phyloP scores from a whole-genome alignment of 2,113 vertebrate species.

The Mixornis gularis region DNA sequence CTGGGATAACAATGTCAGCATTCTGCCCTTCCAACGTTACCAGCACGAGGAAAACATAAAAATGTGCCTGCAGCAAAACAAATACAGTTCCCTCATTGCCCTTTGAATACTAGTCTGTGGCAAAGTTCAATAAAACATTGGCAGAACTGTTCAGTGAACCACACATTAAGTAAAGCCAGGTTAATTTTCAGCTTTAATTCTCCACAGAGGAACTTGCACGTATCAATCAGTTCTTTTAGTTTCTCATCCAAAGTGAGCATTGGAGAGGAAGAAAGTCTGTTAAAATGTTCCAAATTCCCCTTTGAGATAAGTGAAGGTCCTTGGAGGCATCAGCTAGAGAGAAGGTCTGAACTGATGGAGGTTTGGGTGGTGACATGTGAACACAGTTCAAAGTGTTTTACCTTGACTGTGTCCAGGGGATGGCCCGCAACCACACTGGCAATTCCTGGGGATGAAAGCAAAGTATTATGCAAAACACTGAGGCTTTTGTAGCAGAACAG shows the following conservation, averaged over 20 bases:
- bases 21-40: not conserved
- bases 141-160: not conserved
- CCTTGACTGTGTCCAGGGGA: constrained; percentile 81
- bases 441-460: constrained; percentile 64
- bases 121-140: not conserved
- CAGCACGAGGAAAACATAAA: not conserved
- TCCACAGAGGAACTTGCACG: fast-evolving
- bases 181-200: not conserved
- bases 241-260: not conserved
- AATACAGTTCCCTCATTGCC: not conserved
- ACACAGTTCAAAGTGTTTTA: constrained; percentile 7
- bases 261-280: not conserved
- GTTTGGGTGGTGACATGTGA: not conserved
- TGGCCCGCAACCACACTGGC: constrained; percentile 75
- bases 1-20: not conserved
- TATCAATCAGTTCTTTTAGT: not conserved
- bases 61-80: constrained; percentile 8
- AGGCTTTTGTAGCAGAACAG: not conserved
- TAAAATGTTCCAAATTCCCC: not conserved
- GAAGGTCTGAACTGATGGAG: not conserved
- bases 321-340: not conserved
- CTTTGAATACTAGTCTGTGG: constrained; percentile 8
- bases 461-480: not conserved
- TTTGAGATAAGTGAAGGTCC: not conserved
- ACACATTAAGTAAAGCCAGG: not conserved